Evolutionary conservation across 2,888 invertebrate species (phyloP), one percentile per base, ranked within the genome.

Genomic region (Brenthis daphne): DNA sequence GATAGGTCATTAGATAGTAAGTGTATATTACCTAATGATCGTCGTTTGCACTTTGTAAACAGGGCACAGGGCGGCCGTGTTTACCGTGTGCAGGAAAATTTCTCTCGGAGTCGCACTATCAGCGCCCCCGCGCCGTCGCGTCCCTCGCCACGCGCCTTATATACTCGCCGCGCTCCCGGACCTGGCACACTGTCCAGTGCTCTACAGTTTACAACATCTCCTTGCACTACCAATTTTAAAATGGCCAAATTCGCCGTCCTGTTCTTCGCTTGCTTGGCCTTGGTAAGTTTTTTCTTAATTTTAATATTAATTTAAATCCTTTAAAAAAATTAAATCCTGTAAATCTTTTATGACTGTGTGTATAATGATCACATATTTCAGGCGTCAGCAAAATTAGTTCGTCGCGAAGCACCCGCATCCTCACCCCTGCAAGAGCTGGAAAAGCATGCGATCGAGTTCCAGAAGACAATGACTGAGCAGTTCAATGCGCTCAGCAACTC

Each of bases 161-260:
- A 83, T 80, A 82, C 76, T 37, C 71, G 64, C 74, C 20, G 65
- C 57, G 73, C 57, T 68, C 73, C 72, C 70, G 37, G 64, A 65
- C 37, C 67, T 47, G 33, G 68, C 72, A 69, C 65, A 64, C 48
- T 61, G 63, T 65, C 73, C 67, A 63, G 29, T n/a, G 70, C 77
- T 76, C 72, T 76, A 74, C 55, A 81, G 79, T 85, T 84, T 69
- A 82, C 78, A 75, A 82, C 79, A 68, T 73, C 73, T 73, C 76
- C 75, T 74, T 81, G 73, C 76, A 71, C 70, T 74, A 75, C 65
- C 73, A 73, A 57, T 68, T 64, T 64, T 77, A 80, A 76, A 70
- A 90, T 88, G 87, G 81, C 83, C 79, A 88, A 85, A 77, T 78
- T 86, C 74, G 64, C 86, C 74, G 72, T 87, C n/a, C 71, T 88